Evolutionary conservation across 2,113 vertebrate genomes (phyloP).

Genomic region (Smithornis capensis): DNA sequence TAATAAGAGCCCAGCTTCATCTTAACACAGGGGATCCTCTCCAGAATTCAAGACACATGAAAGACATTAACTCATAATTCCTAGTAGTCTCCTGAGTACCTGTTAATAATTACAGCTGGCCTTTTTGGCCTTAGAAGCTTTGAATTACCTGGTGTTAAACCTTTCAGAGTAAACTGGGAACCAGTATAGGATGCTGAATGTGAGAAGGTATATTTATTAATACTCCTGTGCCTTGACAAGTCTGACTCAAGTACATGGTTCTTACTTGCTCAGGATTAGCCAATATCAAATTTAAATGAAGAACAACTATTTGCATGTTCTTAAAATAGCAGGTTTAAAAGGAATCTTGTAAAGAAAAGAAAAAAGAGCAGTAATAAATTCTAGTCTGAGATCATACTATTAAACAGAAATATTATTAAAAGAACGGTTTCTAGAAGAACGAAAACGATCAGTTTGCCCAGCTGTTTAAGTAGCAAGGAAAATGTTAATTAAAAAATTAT

Average conservation of each 20-base stretch:
- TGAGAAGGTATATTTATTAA: neutral
- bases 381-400: slow-evolving; percentile 30
- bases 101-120: slow-evolving; percentile 32
- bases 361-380: neutral
- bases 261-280: neutral
- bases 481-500: neutral
- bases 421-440: neutral
- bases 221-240: neutral
- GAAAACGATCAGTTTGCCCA: neutral
- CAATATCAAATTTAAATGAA: neutral
- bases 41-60: slow-evolving; percentile 27
- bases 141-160: slow-evolving; percentile 12
- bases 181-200: neutral
- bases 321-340: neutral
- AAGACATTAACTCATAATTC: slow-evolving; percentile 40
- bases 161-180: neutral
- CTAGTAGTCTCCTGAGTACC: slow-evolving; percentile 35
- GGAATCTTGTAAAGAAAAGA: neutral
- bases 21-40: neutral
- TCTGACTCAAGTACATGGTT: neutral
- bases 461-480: neutral
- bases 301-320: neutral
- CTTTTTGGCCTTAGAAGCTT: slow-evolving; percentile 27
- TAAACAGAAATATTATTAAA: slow-evolving; percentile 23
- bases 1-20: neutral